Evolutionary conservation across 2,888 invertebrate genomes (phyloP).

Genomic region (Drosophila subquinaria): DNA sequence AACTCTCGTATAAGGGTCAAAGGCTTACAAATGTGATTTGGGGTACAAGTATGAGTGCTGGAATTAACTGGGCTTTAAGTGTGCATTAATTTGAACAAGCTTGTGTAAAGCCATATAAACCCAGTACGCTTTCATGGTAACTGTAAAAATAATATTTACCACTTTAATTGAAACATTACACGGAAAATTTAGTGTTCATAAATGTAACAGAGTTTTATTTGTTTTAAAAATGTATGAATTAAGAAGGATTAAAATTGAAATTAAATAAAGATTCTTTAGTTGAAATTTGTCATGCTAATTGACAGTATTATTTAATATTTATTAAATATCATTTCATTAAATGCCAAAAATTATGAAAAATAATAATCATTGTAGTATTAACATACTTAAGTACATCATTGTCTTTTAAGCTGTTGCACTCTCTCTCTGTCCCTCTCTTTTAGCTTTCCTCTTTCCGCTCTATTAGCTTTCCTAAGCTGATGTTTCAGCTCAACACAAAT

Average conservation of each 20-base stretch:
- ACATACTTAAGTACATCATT: neutral
- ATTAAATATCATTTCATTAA: too few relatives aligned
- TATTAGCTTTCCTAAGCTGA: slow-evolving; percentile 1
- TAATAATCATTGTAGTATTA: too few relatives aligned
- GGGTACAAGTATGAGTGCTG: neutral
- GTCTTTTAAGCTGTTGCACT: neutral
- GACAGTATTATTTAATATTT: too few relatives aligned
- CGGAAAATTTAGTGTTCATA: neutral
- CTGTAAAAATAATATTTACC: neutral
- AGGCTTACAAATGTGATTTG: neutral
- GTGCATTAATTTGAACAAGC: slow-evolving; percentile 1
- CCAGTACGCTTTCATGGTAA: neutral
- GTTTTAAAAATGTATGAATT: neutral
- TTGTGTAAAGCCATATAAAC: neutral
- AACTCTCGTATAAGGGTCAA: neutral
- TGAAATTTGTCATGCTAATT: neutral
- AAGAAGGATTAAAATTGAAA: neutral
- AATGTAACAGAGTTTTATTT: neutral
- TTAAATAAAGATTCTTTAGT: neutral
- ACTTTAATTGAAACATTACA: neutral
- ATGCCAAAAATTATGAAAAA: too few relatives aligned
- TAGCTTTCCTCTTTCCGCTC: too few relatives aligned
- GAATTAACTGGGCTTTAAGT: slow-evolving; percentile 5
- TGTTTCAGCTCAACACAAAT: slow-evolving; percentile 36
- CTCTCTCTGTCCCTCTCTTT: neutral